A percentile compares a stretch with the other conserved stretches of the same genome.
phyloP scores from a whole-genome alignment of 2,888 invertebrate genomes.

The Cynaeus angustus region DNA sequence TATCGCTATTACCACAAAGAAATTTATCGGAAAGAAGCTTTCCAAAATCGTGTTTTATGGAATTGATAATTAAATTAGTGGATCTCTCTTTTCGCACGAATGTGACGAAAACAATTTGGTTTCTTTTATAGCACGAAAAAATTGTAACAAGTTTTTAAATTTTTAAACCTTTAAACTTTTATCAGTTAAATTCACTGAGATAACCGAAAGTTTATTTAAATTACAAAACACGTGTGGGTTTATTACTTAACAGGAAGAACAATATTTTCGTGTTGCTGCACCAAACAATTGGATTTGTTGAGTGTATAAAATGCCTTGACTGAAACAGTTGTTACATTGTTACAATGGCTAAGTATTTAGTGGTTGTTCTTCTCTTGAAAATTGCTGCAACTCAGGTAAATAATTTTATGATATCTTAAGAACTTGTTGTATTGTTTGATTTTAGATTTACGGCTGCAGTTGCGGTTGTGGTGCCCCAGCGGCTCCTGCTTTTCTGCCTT shows the following conservation, averaged over 20 bases:
- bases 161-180: too few relatives aligned
- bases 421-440: neutral
- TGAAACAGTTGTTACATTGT: neutral
- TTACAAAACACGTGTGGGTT: constrained; percentile 5
- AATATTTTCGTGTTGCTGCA: constrained; percentile 17
- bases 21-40: too few relatives aligned
- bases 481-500: neutral
- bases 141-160: too few relatives aligned
- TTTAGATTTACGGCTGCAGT: constrained; percentile 11
- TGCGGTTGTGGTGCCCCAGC: constrained; percentile 20
- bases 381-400: neutral
- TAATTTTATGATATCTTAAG: neutral
- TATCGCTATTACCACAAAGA: neutral
- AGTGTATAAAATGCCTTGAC: neutral
- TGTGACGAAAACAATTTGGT: constrained; percentile 28
- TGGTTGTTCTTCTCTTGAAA: neutral
- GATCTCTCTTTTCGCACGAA: constrained; percentile 19
- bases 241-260: neutral
- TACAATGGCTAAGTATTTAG: neutral
- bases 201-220: constrained; percentile 7
- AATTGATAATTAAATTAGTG: constrained; percentile 23
- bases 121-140: too few relatives aligned
- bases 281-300: constrained; percentile 12
- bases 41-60: neutral
- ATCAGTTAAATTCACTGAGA: neutral